phyloP scores from a whole-genome alignment of 1,140 invertebrate species.

The Diabrotica virgifera region DNA sequence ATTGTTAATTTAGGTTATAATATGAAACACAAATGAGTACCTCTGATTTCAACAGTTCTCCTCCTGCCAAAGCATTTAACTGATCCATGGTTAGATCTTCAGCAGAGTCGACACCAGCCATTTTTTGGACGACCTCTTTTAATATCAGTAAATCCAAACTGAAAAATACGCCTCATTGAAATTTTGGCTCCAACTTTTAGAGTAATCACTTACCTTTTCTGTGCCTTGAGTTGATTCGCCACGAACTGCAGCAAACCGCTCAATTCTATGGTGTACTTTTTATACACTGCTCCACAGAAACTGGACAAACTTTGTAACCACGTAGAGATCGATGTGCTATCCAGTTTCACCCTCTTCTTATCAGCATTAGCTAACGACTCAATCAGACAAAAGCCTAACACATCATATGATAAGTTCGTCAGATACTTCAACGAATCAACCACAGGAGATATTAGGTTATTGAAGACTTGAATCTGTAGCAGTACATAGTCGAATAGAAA shows the following conservation, averaged over 20 bases:
- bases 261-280: slow-evolving; percentile 96
- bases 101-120: slow-evolving; percentile 96
- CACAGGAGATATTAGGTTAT: slow-evolving; percentile 95
- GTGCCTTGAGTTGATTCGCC: slow-evolving; percentile 93
- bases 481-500: slow-evolving; percentile 95
- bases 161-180: slow-evolving; percentile 42
- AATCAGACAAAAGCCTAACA: slow-evolving; percentile 92
- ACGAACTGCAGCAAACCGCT: slow-evolving; percentile 95
- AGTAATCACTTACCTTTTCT: slow-evolving; percentile 74
- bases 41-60: slow-evolving; percentile 91
- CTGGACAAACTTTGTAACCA: slow-evolving; percentile 94
- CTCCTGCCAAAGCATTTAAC: slow-evolving; percentile 92
- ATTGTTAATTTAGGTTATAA: too few relatives aligned
- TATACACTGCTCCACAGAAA: slow-evolving; percentile 93
- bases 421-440: slow-evolving; percentile 98
- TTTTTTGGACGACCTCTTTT: slow-evolving; percentile 98
- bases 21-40: slow-evolving; percentile 49
- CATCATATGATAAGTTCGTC: slow-evolving; percentile 93
- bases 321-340: slow-evolving; percentile 89
- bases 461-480: slow-evolving; percentile 95
- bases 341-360: slow-evolving; percentile 77
- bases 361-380: slow-evolving; percentile 81
- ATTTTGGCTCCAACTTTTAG: background rate
- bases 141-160: slow-evolving; percentile 92
- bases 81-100: slow-evolving; percentile 97